A percentile compares a stretch with the other conserved stretches of the same genome.
Conservation (phyloP, 2,888 invertebrate genomes). For the Anoplius nigerrimus region DNA sequence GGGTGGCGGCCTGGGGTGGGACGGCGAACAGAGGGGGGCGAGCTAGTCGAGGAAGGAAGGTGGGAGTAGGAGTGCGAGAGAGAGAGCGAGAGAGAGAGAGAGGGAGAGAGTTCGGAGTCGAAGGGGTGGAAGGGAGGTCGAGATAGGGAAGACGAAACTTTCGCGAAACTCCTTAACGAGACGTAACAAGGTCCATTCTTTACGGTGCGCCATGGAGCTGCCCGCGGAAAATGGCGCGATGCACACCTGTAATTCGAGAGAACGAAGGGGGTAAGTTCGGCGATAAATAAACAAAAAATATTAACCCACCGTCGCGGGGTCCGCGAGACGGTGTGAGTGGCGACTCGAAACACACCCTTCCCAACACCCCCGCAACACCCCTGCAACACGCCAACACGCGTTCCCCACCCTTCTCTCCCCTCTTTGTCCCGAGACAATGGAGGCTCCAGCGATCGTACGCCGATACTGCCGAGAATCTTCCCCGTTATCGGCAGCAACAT, state of each 20-base stretch:
- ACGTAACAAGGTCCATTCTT: constrained; percentile 62
- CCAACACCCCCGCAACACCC: no score
- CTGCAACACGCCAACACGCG: no score
- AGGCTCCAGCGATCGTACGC: no score
- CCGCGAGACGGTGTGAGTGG: no score
- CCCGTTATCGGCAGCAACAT: no score
- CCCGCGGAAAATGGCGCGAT: constrained; percentile 41
- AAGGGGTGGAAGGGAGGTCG: constrained; percentile 23
- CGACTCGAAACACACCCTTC: no score
- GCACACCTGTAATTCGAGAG: constrained; percentile 45
- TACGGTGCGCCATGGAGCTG: constrained; percentile 42
- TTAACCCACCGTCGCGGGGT: constrained; percentile 5
- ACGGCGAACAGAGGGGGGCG: background rate
- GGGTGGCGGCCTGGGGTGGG: constrained; percentile 23
- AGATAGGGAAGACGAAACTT: constrained; percentile 49
- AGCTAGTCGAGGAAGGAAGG: background rate
- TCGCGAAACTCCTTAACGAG: constrained; percentile 63
- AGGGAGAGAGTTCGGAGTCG: constrained; percentile 23
- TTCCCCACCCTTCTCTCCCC: no score
- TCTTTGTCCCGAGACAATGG: no score
- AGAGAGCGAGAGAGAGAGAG: constrained; percentile 24
- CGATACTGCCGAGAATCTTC: no score
- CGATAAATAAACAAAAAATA: constrained; percentile 49
- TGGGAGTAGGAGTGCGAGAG: background rate
- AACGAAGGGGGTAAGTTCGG: constrained; percentile 36